A percentile compares a stretch with the other conserved stretches of the same genome.
phyloP scores from a whole-genome alignment of 2,797 vertebrate genomes.

The Ptychobarbus kaznakovi region DNA sequence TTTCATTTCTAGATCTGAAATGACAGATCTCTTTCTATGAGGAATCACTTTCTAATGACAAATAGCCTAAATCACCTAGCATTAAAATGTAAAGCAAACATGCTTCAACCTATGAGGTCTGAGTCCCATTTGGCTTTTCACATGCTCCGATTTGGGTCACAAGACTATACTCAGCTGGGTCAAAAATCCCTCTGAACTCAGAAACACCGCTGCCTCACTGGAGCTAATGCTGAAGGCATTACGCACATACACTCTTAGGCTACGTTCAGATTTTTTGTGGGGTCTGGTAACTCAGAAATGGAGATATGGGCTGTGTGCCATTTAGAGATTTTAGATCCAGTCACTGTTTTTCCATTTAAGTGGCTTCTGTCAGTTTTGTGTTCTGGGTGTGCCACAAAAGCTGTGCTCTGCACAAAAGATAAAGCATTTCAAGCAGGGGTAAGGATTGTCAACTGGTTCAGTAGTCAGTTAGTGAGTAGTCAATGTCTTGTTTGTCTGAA shows the following conservation, averaged over 20 bases:
- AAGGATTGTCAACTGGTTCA: background rate
- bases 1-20: background rate
- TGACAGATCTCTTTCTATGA: background rate
- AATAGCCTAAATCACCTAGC: background rate
- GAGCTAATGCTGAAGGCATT: conserved; percentile 1
- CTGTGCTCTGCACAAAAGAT: background rate
- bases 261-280: background rate
- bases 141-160: conserved; percentile 26
- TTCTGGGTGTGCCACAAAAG: background rate
- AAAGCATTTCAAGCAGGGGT: background rate
- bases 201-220: background rate
- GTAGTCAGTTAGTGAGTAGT: background rate
- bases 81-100: background rate
- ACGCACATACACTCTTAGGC: background rate
- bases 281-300: background rate
- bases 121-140: background rate
- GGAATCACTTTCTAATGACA: background rate
- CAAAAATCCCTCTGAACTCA: conserved; percentile 8
- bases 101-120: background rate
- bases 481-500: background rate
- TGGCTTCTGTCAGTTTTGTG: background rate
- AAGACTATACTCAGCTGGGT: background rate
- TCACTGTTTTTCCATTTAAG: background rate
- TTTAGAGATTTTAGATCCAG: background rate
- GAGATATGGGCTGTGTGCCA: background rate